Percentiles rank a stretch among this genome's conserved stretches.
Conservation (phyloP, 2,888 invertebrate species). For the Sminthurides aquaticus region DNA sequence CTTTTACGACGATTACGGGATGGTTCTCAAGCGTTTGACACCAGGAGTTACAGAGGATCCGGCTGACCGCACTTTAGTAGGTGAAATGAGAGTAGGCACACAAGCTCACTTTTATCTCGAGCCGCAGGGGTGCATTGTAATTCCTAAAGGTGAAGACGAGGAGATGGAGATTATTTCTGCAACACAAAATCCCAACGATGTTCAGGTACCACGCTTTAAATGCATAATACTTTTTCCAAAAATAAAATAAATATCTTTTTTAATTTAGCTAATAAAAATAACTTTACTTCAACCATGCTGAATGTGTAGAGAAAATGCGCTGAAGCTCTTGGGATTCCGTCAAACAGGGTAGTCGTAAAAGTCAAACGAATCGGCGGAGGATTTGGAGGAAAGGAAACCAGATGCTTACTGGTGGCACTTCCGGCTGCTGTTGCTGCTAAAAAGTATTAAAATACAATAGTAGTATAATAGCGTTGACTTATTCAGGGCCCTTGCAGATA, state of each 20-base stretch:
- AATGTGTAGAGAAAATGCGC: constrained; percentile 40
- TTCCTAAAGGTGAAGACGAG: constrained; percentile 61
- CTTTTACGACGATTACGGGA: constrained; percentile 49
- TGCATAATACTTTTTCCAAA: no score
- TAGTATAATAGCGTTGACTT: no score
- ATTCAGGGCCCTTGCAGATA: background rate
- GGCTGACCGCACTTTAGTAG: constrained; percentile 69
- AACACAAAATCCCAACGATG: constrained; percentile 64
- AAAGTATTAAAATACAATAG: constrained; percentile 52
- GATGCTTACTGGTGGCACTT: constrained; percentile 59
- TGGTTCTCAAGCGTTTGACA: constrained; percentile 21
- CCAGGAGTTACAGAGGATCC: constrained; percentile 48
- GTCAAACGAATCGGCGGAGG: constrained; percentile 73
- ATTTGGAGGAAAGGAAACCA: constrained; percentile 90
- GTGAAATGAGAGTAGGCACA: constrained; percentile 70
- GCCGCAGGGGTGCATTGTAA: constrained; percentile 54
- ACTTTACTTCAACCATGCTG: no score
- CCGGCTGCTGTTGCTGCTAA: constrained; percentile 75
- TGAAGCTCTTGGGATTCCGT: constrained; percentile 47
- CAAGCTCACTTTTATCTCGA: constrained; percentile 98
- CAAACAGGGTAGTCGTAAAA: constrained; percentile 44
- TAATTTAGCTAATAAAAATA: background rate
- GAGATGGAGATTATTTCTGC: constrained; percentile 80
- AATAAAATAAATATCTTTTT: background rate
- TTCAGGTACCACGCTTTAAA: constrained; percentile 41